A percentile compares a stretch with the other conserved stretches of the same genome.
Evolutionary conservation across 1,140 invertebrate species (phyloP).

Genomic region (Rhagoletis zephyria): DNA sequence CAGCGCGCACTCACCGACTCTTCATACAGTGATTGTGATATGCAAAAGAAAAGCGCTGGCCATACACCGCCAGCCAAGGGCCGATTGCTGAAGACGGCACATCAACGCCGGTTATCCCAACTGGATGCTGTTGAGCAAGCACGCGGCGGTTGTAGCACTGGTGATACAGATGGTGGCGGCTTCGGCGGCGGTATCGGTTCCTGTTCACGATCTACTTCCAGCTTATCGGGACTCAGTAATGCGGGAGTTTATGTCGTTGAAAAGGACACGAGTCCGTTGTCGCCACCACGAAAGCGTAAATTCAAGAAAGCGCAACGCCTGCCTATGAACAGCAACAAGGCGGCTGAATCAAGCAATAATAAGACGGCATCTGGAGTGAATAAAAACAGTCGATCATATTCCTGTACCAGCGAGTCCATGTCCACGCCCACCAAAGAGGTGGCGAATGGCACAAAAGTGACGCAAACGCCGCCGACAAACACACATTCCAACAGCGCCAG

Average conservation of each 20-base stretch:
- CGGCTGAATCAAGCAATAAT: constrained; percentile 51
- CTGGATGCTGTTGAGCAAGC: background rate
- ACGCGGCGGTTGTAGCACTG: background rate
- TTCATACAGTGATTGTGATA: constrained; percentile 62
- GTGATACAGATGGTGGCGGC: background rate
- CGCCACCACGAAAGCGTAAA: constrained; percentile 67
- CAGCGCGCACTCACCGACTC: constrained; percentile 56
- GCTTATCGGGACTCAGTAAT: constrained; percentile 8
- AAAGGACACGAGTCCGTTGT: constrained; percentile 60
- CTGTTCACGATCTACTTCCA: constrained; percentile 45
- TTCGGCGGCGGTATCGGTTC: background rate
- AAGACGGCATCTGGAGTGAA: constrained; percentile 60
- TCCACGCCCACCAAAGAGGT: constrained; percentile 11
- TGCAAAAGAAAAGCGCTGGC: constrained; percentile 62
- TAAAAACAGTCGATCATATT: constrained; percentile 61
- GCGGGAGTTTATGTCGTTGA: constrained; percentile 66
- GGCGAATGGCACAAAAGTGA: background rate
- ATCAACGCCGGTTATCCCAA: background rate
- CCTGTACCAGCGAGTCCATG: constrained; percentile 59
- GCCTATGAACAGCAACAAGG: constrained; percentile 21
- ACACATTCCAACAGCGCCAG: constrained; percentile 46
- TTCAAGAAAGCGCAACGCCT: constrained; percentile 64
- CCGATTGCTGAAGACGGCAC: constrained; percentile 61
- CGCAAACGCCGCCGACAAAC: constrained; percentile 11
- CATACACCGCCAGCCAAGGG: constrained; percentile 57